Base-by-base conservation (phyloP, 2,797 vertebrate genomes). In the Myripristis jacobus region DNA sequence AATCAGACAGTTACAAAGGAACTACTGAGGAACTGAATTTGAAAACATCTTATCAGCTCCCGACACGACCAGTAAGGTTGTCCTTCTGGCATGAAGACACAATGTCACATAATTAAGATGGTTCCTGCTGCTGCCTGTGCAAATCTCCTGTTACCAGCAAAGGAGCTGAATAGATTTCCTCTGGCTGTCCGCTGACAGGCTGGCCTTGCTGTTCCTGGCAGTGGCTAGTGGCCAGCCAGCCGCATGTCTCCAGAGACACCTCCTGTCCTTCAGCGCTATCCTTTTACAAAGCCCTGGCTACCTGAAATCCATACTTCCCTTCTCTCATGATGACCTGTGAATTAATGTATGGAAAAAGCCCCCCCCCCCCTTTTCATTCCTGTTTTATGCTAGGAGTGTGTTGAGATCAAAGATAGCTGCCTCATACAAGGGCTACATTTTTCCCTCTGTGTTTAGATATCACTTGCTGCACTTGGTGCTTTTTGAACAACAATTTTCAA, bases 251-350 rank as follows among this genome's bases (percentile, higher is more conserved):
- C 16, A 22, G 88, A 89, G 86, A 84, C 79, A 24, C 64, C 77
- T 79, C 70, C 63, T 84, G 83, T 91, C 82, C 83, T 85, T 87
- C 74, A 77, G 82, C 27, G 25, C 85, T 89, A 85, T 93, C 88
- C 77, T 86, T 86, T 92, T 92, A 88, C 89, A 91, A 86, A 87
- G 68, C 79, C 74, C 79, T 77, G 67, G 83, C 83, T 70, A 75
- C 75, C 62, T 86, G 89, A 89, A 91, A 92, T 88, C 87, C 68
- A 91, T 86, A 91, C 89, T 70, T 87, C 65, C 77, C 65, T 73
- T 75, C 70, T 80, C 38, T 76, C 72, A 80, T 83, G 86, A 85
- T 50, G 41, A 59, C 77, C 72, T 81, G 69, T 66, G 88, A 90
- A 87, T 84, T 43, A 91, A 88, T 55, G 58, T 75, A n/a, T 55